Base-by-base conservation (phyloP, 2,888 invertebrate species). In the Hydraecia micacea region DNA sequence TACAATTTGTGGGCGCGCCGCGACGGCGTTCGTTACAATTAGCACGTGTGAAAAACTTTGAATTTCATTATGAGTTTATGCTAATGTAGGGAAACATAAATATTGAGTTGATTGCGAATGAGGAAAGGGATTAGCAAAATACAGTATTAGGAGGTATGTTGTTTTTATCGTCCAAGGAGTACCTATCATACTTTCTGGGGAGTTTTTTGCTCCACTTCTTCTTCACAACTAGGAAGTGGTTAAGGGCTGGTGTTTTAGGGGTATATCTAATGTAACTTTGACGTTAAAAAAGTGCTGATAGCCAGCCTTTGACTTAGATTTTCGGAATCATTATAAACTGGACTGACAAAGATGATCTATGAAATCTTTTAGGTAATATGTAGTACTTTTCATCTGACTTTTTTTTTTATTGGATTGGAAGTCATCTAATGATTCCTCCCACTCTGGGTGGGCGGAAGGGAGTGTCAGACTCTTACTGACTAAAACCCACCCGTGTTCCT, bases 1-100 rank as follows among this genome's bases (percentile, higher is more conserved):
- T 89, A 89, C 87, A 92, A 93, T 93, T 93, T 91, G 90, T 71
- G 82, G 85, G 77, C 73, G 73, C 81, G 79, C 75, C 83, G 73
- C 77, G 68, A 74, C 86, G 78, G 84, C 87, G 49, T 82, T 68
- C 81, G 81, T 85, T 84, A 85, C 83, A 86, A 86, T 83, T 86
- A 86, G 72, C 81, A 83, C 80, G 80, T 85, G 85, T 81, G 83
- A 85, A 85, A 85, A 85, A 85, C 85, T 85, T 85, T 74, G 21
- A 60, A 85, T 85, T 76, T 73, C 62, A 85, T 85, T 82, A 82
- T 72, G 73, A 77, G 42, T 81, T 78, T 76, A 84, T 78, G 84
- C 75, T 81, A 74, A 84, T 75, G n/a, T 73, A 8, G 74, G 15
- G 74, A 60, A 79, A 84, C 36, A 65, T 75, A 85, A 79, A 82